Evolutionary conservation across 2,113 vertebrate species (phyloP), one percentile per base, ranked within the genome.

Genomic region (Sclerurus mexicanus): DNA sequence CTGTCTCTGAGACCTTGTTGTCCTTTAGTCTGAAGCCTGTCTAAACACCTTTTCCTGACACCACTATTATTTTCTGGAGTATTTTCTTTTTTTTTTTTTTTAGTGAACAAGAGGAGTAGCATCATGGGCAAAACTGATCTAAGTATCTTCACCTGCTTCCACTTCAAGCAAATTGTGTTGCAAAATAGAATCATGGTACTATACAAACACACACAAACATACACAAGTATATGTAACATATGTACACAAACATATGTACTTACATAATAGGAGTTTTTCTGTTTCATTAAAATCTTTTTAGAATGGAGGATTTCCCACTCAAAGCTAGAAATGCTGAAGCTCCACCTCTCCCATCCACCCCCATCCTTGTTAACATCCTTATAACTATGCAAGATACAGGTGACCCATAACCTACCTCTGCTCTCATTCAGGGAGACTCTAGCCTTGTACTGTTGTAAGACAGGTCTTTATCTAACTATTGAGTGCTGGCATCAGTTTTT

Each of bases 141-240:
- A 60, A 91, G 44, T 22, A 93, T 47, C 55, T 71, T 77, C 94
- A 92, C 67, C 68, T 90, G 79, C 50, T 95, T 93, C 85, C 76
- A 92, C 90, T 91, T 95, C 42, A 94, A 72, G 69, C 1, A 92
- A 94, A 76, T 69, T 90, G 25, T 76, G 50, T 75, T 90, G 72
- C 40, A 73, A 93, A 94, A 74, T 25, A 88, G 63, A 92, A 83
- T 73, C 28, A 28, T 0, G 0, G 6, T 75, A 27, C 17, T 73
- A 4, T 39, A n/a, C 66, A 90, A 93, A 85, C 35, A 75, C 17
- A 31, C 14, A 71, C 12, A 33, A 19, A 49, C 7, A 37, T 23
- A 72, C 4, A 46, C 6, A 35, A 25, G 50, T 50, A 53, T 7
- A 14, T 4, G 13, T 35, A 35, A 42, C n/a, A n/a, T 37, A 66